Conservation (phyloP, 2,888 invertebrate genomes). For the Creontiades dilutus region DNA sequence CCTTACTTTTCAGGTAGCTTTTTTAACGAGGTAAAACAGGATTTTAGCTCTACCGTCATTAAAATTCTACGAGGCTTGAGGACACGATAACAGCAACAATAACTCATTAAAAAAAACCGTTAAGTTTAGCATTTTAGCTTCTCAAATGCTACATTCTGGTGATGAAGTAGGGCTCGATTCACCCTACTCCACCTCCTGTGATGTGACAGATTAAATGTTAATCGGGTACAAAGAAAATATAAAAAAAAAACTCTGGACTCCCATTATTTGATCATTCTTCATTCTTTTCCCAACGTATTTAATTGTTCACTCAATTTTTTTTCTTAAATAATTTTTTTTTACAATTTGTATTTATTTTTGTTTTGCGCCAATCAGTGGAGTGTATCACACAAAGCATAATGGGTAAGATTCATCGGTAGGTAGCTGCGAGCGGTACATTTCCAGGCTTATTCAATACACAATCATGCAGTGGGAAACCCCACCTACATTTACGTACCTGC, state of each 20-base stretch:
- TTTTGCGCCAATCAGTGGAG: slow-evolving; percentile 37
- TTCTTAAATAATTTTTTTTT: not conserved
- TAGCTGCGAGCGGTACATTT: not conserved
- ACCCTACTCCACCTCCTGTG: too few species aligned
- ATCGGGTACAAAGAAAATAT: not conserved
- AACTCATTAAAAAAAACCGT: too few species aligned
- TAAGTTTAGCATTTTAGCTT: too few species aligned
- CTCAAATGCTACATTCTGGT: too few species aligned
- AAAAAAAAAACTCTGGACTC: not conserved
- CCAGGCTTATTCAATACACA: slow-evolving; percentile 1
- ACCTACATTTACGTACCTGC: not conserved
- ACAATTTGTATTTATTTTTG: not conserved
- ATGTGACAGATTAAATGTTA: not conserved
- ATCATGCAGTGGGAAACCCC: not conserved
- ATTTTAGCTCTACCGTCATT: too few species aligned
- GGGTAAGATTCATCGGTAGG: slow-evolving; percentile 9
- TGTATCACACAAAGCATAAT: slow-evolving; percentile 31
- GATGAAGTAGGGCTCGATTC: too few species aligned
- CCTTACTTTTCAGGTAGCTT: too few species aligned
- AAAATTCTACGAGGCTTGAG: too few species aligned
- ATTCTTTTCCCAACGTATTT: slow-evolving; percentile 39
- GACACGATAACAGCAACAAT: too few species aligned
- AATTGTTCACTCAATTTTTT: slow-evolving; percentile 31
- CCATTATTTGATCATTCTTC: not conserved
- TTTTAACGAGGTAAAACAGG: too few species aligned